Base-by-base conservation (phyloP, 2,797 vertebrate species). In the Sebastes steindachneri region DNA sequence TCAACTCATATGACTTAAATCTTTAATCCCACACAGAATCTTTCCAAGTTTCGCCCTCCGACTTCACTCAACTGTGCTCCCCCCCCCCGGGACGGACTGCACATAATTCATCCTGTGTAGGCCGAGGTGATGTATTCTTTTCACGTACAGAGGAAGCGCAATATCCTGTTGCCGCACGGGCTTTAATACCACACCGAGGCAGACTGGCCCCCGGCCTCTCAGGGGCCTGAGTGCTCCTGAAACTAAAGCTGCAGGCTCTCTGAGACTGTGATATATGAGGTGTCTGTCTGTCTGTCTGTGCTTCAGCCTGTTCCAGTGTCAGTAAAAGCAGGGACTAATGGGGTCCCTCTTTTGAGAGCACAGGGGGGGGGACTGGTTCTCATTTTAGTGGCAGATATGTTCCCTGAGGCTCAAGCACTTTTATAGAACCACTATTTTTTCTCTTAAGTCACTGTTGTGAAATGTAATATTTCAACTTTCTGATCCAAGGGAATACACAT, bases 161-260 rank as follows among this genome's bases (percentile, higher is more conserved):
- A 94, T 95, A 95, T 96, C 94, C 95, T 94, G 92, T 96, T 95
- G 88, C 92, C 51, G 71, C 82, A 83, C 68, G 23, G 82, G 77
- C 85, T 86, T 88, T 89, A 91, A 89, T 92, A 87, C 88, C 75
- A 78, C 87, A 88, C 79, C 73, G 79, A 89, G 87, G 88, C 87
- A 77, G 74, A 82, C 82, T 68, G 77, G 84, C 87, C 85, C 82
- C 76, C 64, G 82, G 84, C 84, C 89, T 89, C 89, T 80, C 58
- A 62, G 86, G 89, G 87, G 81, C 80, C 87, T 55, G 77, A 84
- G 82, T 73, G 74, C 88, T 86, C 83, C 91, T 88, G 87, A 92
- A 91, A 90, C 83, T 80, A 86, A 90, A 93, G 85, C 92, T 84
- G 86, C 77, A 11, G 84, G 85, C 89, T 89, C 88, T 90, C 87